These are phyloP conservation scores for Clepsis dumicolana DNA, from an alignment of 2,888 invertebrate genomes.

Conservation along the genomic window DNA sequence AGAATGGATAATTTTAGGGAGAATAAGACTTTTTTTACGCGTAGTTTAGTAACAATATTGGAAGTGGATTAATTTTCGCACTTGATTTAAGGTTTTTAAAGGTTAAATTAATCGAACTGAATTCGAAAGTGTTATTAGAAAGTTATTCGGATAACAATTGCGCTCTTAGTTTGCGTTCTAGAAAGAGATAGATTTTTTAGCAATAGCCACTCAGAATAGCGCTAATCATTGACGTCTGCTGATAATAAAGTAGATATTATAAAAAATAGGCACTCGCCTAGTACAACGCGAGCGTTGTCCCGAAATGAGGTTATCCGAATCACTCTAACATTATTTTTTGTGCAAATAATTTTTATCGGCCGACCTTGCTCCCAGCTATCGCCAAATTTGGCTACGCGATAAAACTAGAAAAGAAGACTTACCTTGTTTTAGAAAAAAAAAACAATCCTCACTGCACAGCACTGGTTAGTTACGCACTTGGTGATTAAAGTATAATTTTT, in stretches of 20 bases:
- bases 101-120: background rate
- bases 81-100: background rate
- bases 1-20: background rate
- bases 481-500: constrained; percentile 21
- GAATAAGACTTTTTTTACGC: background rate
- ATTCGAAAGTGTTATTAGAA: background rate
- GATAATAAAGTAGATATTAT: constrained; percentile 42
- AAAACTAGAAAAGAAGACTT: constrained; percentile 61
- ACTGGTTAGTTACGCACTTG: constrained; percentile 29
- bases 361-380: constrained; percentile 85
- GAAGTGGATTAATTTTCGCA: background rate
- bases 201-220: constrained; percentile 37
- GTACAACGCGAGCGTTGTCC: constrained; percentile 73
- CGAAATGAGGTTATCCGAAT: constrained; percentile 83
- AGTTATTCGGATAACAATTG: background rate
- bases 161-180: constrained; percentile 18
- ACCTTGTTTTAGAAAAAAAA: constrained; percentile 51
- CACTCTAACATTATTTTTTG: constrained; percentile 81
- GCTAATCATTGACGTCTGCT: constrained; percentile 39
- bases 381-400: constrained; percentile 78
- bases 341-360: constrained; percentile 84
- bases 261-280: constrained; percentile 45
- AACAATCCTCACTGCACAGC: constrained; percentile 42
- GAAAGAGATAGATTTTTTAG: constrained; percentile 42
- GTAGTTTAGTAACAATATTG: background rate